A percentile compares a stretch with the other conserved stretches of the same genome.
These are phyloP conservation scores for Sphyrna mokarran DNA, from an alignment of 2,113 vertebrate species.

Conservation along the genomic window DNA sequence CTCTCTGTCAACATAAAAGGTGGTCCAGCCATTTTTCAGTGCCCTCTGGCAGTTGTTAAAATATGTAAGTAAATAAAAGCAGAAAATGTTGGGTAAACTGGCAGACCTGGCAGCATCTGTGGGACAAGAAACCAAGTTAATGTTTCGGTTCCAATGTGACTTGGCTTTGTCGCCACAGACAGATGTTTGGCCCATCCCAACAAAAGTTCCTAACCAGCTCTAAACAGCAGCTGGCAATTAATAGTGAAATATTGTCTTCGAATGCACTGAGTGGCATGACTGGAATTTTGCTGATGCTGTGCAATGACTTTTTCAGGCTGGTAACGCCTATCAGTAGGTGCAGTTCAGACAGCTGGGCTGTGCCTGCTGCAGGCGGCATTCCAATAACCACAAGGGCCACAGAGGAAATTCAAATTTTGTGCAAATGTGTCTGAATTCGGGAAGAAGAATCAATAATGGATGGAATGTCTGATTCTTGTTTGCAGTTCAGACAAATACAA, in stretches of 20 bases:
- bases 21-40: neutral
- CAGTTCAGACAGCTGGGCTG: neutral
- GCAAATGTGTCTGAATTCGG: neutral
- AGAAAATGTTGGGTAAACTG: too few species aligned
- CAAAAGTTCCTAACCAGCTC: neutral
- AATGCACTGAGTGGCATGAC: neutral
- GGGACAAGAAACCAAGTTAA: too few species aligned
- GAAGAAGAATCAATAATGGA: neutral
- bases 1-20: too few species aligned
- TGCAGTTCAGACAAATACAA: neutral
- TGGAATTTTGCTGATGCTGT: neutral
- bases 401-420: neutral
- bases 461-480: neutral
- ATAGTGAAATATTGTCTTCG: neutral
- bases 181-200: neutral
- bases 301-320: neutral
- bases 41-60: neutral
- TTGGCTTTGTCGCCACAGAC: neutral
- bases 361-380: neutral
- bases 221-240: neutral
- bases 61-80: neutral
- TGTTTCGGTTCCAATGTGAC: too few species aligned
- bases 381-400: too few species aligned
- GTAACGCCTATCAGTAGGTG: neutral
- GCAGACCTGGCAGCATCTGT: too few species aligned